A percentile compares a stretch with the other conserved stretches of the same genome.
Evolutionary conservation across 2,888 invertebrate genomes (phyloP).

Genomic region (Tolmerus cingulatus): DNA sequence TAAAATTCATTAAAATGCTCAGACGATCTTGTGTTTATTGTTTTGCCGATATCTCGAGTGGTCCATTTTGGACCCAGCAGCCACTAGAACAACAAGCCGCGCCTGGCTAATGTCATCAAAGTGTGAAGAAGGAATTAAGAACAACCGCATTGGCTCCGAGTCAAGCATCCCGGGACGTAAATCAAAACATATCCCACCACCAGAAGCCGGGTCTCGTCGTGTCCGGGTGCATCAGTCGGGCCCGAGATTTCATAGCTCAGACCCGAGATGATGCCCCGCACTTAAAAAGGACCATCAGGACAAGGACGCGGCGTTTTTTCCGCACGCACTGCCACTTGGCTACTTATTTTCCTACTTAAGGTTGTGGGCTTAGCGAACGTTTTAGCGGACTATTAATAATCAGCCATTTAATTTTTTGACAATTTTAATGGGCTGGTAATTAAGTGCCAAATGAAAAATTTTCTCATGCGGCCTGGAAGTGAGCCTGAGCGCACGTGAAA

Average conservation of each 20-base stretch:
- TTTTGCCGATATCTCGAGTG: conserved; percentile 35
- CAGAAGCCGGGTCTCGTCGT: conserved; percentile 5
- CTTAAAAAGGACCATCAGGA: conserved; percentile 33
- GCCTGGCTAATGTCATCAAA: conserved; percentile 51
- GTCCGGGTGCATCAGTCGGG: conserved; percentile 35
- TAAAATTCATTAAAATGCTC: conserved; percentile 39
- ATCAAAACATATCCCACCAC: conserved; percentile 46
- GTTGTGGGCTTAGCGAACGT: neutral
- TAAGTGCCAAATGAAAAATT: conserved; percentile 34
- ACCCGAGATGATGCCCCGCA: neutral
- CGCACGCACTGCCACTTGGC: neutral
- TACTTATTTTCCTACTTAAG: conserved; percentile 31
- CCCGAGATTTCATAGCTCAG: neutral
- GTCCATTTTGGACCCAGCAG: conserved; percentile 16
- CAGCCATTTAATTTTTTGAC: conserved; percentile 53
- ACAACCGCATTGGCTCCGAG: conserved; percentile 52
- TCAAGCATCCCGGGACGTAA: conserved; percentile 50
- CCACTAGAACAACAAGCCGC: conserved; percentile 39
- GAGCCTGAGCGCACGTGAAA: neutral
- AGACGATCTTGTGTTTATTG: conserved; percentile 34
- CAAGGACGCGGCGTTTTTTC: neutral
- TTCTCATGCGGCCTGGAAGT: neutral
- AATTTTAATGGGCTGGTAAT: conserved; percentile 50
- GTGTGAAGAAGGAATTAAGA: conserved; percentile 52
- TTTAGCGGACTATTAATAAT: conserved; percentile 52